Evolutionary conservation across 2,888 invertebrate genomes (phyloP), one percentile per base, ranked within the genome.

Genomic region (Torymus texanus): DNA sequence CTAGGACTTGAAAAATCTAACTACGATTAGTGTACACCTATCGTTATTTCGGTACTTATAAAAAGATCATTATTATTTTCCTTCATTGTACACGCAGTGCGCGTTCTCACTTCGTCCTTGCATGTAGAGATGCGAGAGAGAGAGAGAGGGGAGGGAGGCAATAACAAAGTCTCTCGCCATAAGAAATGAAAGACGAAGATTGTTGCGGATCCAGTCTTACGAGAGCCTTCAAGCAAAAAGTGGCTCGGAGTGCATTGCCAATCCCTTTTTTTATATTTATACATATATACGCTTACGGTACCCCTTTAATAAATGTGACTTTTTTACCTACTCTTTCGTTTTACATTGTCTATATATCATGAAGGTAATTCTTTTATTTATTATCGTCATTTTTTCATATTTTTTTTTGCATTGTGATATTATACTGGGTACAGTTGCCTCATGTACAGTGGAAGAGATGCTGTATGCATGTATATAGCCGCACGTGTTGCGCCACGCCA

Each of bases 231-330:
- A 62, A 70, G 50, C 18, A 55, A 72, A 72, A 66, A 41, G 41
- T 21, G 67, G 14, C 50, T 66, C 66, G 72, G 72, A 78, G 78
- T 78, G 78, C 78, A 78, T 78, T 18, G 72, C 16, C 76, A 63
- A 53, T 55, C 58, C 55, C 41, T 41, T 41, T 41, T 41, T 41
- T 41, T 41, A 41, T 41, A 41, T 41, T 41, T 41, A 41, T 41
- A 41, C 41, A 41, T 41, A 41, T 21, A 12, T 8, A 61, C 14
- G 12, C 76, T 70, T 68, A 71, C 11, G 56, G 16, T 18, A 13
- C 51, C 1, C 11, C 29, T 16, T 72, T 63, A 63, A 72, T 72
- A 63, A 72, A 63, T 62, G 61, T 62, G 12, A n/a, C 21, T 12
- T 55, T 29, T 51, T 50, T 41, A 13, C 14, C 29, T 75, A 75